Evolutionary conservation across 1,140 invertebrate genomes (phyloP), one percentile per base, ranked within the genome.

Genomic region (Teleopsis dalmanni): DNA sequence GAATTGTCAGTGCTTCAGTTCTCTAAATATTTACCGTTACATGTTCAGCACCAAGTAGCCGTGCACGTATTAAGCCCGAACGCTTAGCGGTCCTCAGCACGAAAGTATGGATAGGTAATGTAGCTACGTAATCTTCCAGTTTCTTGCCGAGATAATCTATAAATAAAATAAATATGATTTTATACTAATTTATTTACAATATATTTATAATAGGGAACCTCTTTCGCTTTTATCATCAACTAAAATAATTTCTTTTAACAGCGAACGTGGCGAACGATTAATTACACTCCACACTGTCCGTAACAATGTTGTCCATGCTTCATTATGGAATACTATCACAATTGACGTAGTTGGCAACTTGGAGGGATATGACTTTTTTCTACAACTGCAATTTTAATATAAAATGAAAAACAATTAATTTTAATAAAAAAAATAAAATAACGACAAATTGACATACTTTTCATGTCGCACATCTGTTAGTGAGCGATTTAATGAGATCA

Each of bases 241-340:
- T 22, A 98, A 77, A 54, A 98, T 93, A 57, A 97, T 90, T 74
- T 97, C 94, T 62, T 88, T 86, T 19, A 97, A 75, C n/a, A 95
- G 71, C 1, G 84, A 76, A 44, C 78, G 73, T 1, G 93, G 94
- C 5, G 93, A 96, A 21, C 92, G 76, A 72, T 94, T 93, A 49
- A 97, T 97, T 16, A 92, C 92, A 65, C 91, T 95, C 87, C 92
- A 93, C n/a, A 97, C 87, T 1, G 93, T 97, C 38, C 94, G 77
- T 22, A 97, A 75, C 4, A 98, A 73, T 0, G 94, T 98, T n/a
- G 89, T 87, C 93, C 93, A 97, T 0, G 94, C 94, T 72, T 97
- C 94, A 70, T 98, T 98, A 73, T 98, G 95, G 74, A 97, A 97
- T 29, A 97, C 95, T 57, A 97, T 94, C 14, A 97, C 91, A 58